Evolutionary conservation across 2,797 vertebrate species (phyloP).

Genomic region (Bradypus variegatus): DNA sequence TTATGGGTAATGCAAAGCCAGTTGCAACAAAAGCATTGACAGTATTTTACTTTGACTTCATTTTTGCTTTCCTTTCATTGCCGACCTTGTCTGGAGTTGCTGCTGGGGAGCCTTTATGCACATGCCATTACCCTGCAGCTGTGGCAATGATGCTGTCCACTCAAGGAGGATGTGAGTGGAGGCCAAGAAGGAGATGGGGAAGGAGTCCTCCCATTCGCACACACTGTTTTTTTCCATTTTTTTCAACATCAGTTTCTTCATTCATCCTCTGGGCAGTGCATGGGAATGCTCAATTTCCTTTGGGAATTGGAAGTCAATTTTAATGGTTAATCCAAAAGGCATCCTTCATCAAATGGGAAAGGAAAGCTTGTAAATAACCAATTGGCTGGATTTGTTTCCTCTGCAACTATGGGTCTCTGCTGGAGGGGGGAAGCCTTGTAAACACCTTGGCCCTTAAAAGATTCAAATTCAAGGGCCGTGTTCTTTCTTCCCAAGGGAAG

Average conservation of each 20-base stretch:
- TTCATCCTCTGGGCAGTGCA: neutral
- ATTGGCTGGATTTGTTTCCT: neutral
- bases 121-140: neutral
- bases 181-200: too few relatives aligned
- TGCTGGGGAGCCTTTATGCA: neutral
- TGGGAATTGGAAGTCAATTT: constrained; percentile 4
- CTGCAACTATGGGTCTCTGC: neutral
- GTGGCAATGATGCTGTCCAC: neutral
- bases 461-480: neutral
- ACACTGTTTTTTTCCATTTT: neutral
- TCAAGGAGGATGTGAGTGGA: neutral
- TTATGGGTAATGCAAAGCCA: constrained; percentile 60
- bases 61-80: constrained; percentile 37
- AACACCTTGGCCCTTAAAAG: neutral
- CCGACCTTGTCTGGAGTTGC: constrained; percentile 1
- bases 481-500: neutral
- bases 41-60: constrained; percentile 52
- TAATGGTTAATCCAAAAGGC: constrained; percentile 14
- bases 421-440: neutral
- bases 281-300: neutral
- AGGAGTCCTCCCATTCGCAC: neutral
- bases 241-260: neutral
- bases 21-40: constrained; percentile 57
- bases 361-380: neutral
- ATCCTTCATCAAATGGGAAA: neutral